Evolutionary conservation across 2,797 vertebrate genomes (phyloP), one percentile per base, ranked within the genome.

Genomic region (Distichodus sexfasciatus): DNA sequence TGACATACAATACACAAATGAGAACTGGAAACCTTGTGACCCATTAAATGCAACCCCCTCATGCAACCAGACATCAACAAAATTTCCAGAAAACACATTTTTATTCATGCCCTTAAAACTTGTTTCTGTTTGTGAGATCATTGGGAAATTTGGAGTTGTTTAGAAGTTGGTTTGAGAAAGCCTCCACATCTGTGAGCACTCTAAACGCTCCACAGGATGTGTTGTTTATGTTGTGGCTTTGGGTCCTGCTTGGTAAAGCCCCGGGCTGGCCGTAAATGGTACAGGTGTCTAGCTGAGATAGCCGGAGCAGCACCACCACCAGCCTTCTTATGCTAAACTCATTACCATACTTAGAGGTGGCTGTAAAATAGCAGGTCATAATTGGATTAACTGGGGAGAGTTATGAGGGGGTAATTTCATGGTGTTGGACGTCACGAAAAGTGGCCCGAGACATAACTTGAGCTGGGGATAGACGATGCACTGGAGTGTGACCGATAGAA

Each of bases 361-460:
- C 66, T 75, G 19, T 85, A 81, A 83, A 87, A 83, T 74, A 68
- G 82, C 65, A 72, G 53, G 69, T 76, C 73, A 81, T 76, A 81
- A 84, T 84, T 82, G 82, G 76, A 68, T 69, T 81, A 83, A 84
- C 78, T 71, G 9, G 71, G 79, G 19, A 79, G 72, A 38, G 76
- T 63, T 80, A 58, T 76, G 77, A 50, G 58, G 64, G 71, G 67
- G 83, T 75, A 48, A 51, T 44, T 36, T 71, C 29, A 41, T 31
- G 11, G 33, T 51, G 15, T 55, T 28, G 59, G 4, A 40, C 24
- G 41, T 2, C 10, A 63, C 23, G 12, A 46, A 17, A 43, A 24
- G 9, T 4, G 19, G 31, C n/a, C 1, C 3, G 23, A 17, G 36
- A 6, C 55, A 31, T 17, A 14, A 28, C 38, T 35, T 21, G 21